phyloP scores from a whole-genome alignment of 2,113 vertebrate genomes.

The Dromas ardeola region DNA sequence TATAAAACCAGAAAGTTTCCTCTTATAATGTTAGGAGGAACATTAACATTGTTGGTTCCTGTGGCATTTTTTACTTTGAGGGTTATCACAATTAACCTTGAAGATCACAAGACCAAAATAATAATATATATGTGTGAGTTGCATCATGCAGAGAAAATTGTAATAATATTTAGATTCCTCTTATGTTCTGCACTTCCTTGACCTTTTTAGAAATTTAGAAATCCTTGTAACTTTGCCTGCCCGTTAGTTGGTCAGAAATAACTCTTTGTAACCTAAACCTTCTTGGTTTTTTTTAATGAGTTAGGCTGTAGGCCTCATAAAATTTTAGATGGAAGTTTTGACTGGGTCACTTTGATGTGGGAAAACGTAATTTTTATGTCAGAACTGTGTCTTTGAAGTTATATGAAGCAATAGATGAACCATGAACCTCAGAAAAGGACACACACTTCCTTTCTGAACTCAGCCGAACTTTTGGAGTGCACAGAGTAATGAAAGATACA shows the following conservation, averaged over 20 bases:
- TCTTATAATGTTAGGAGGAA: neutral
- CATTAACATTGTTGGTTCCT: neutral
- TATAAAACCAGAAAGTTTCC: neutral
- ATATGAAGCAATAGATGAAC: neutral
- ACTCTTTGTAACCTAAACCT: neutral
- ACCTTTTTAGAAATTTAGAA: neutral
- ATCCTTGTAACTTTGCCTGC: neutral
- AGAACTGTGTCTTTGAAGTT: constrained; percentile 11
- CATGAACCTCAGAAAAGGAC: neutral
- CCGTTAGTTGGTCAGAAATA: neutral
- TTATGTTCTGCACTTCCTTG: neutral
- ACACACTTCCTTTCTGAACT: neutral
- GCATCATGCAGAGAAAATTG: neutral
- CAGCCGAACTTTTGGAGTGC: neutral
- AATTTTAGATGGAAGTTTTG: neutral
- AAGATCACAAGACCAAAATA: neutral
- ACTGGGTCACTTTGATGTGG: neutral
- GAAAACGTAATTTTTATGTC: neutral
- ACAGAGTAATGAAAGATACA: neutral
- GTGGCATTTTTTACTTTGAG: neutral
- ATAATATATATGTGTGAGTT: neutral
- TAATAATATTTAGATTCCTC: neutral
- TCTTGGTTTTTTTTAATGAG: neutral
- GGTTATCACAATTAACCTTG: neutral
- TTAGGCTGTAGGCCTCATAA: neutral